Evolutionary conservation across 2,888 invertebrate species (phyloP), one percentile per base, ranked within the genome.

Genomic region (Trilocha varians): DNA sequence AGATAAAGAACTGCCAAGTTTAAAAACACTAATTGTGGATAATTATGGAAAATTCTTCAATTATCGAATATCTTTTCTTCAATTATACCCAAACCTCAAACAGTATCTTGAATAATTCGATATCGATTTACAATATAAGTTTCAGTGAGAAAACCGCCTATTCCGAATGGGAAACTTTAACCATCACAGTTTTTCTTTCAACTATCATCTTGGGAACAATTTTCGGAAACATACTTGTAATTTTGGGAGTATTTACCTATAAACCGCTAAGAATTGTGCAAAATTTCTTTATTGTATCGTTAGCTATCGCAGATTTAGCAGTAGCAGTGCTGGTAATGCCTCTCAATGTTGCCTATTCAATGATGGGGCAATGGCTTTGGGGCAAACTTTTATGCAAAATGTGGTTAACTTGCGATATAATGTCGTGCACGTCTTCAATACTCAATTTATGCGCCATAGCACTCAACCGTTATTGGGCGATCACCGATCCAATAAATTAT

Each of bases 361-460:
- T 98, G 41, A 85, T 96, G 18, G 96, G 97, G 47, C 89, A 93
- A 66, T 98, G 98, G 98, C 90, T 95, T 46, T 96, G 98, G 62
- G 97, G 97, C 15, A 95, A 96, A 62, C 92, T 93, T 58, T 84
- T 96, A 49, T 97, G 97, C 86, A 96, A 97, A 80, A 91, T 97
- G 88, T 98, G 98, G 97, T 88, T 98, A 32, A 96, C 96, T 6
- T 96, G 95, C 65, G 98, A 98, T 74, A 95, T 98, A 37, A 90
- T 98, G 69, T 96, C 97, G 68, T 98, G 98, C 78, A 98, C 98
- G 3, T 97, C 97, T 35, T 97, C 96, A 45, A 98, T 98, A 64
- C 80, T 98, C 44, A 96, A 97, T 79, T 87, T 97, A 49, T 96
- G 96, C 75, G 96, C 96, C 33, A 98, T 98, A 52, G 98, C 98